Conservation (phyloP, 2,113 vertebrate species). For the Carlito syrichta region DNA sequence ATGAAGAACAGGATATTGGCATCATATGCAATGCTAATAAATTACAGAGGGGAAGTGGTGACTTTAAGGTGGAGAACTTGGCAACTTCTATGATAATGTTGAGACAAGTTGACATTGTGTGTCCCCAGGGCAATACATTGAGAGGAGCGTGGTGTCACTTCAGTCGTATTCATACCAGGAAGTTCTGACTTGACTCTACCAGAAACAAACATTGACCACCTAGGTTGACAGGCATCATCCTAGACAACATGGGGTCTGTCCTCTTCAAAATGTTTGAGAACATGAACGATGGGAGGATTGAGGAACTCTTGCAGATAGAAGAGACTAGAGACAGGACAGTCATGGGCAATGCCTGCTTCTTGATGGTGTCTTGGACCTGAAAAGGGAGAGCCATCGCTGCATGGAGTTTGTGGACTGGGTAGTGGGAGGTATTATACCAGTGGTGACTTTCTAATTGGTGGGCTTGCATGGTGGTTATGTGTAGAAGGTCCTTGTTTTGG, state of each 20-base stretch:
- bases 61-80: background rate
- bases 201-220: background rate
- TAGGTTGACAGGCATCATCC: background rate
- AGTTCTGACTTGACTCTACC: background rate
- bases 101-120: rapidly evolving
- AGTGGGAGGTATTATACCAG: background rate
- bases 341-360: background rate
- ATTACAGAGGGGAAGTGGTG: background rate
- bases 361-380: background rate
- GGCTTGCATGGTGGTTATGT: background rate
- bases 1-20: background rate
- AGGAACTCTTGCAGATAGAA: background rate
- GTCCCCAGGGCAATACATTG: rapidly evolving
- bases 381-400: background rate
- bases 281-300: background rate
- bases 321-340: background rate
- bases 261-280: background rate
- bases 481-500: background rate
- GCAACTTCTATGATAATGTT: background rate
- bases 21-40: background rate
- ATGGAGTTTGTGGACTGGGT: no score
- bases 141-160: background rate
- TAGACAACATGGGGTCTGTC: background rate
- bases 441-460: background rate
- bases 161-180: background rate